Evolutionary conservation across 2,113 vertebrate species (phyloP).

Genomic region (Rattus rattus): DNA sequence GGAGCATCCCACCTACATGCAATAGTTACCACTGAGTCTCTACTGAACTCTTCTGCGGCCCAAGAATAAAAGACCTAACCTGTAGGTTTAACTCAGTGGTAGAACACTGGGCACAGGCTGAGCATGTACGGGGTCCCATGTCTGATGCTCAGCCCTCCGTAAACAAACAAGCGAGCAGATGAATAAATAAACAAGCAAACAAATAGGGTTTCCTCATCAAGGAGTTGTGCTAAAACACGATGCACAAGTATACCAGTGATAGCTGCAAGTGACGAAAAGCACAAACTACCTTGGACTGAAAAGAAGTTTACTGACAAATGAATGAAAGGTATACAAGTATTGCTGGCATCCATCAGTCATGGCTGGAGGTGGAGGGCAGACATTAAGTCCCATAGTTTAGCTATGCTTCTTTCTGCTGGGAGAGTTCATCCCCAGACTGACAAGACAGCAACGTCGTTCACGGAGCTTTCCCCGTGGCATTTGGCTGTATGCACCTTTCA

Average conservation of each 20-base stretch:
- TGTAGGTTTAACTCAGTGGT: not conserved
- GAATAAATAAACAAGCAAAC: not conserved
- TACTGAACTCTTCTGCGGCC: not conserved
- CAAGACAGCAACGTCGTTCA: not conserved
- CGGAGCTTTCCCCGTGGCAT: not conserved
- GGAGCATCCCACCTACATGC: not conserved
- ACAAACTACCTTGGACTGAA: not conserved
- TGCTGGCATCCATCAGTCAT: not conserved
- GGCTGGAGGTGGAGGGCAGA: not conserved
- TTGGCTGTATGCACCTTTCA: not conserved
- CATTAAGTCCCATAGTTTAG: not conserved
- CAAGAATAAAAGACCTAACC: not conserved
- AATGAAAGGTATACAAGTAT: not conserved
- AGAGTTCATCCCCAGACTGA: not conserved
- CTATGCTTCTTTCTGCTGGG: not conserved
- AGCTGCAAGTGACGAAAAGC: conserved; percentile 22
- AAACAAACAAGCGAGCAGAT: not conserved
- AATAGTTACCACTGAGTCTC: not conserved
- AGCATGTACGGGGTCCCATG: too few relatives aligned
- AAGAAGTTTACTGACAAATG: not conserved
- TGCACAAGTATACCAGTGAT: not conserved
- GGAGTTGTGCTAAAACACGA: not conserved
- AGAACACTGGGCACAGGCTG: not conserved
- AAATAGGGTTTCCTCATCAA: not conserved
- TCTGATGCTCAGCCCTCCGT: not conserved